phyloP scores from a whole-genome alignment of 1,140 invertebrate genomes.

The Maniola jurtina region DNA sequence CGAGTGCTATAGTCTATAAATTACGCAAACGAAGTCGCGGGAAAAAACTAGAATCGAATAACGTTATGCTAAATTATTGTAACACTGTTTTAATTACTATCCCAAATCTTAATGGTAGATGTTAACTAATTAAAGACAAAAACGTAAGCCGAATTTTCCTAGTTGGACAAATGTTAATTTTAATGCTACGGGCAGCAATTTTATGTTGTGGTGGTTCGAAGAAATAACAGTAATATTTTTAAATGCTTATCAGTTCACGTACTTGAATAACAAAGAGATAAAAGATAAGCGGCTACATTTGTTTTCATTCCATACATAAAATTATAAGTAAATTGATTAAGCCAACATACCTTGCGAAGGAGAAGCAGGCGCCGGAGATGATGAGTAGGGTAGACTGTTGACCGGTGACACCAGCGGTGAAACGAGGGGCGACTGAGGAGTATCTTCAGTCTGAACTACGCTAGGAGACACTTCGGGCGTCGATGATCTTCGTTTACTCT shows the following conservation, averaged over 20 bases:
- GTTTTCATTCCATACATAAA: constrained; percentile 5
- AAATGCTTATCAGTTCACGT: constrained; percentile 5
- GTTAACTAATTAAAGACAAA: not conserved
- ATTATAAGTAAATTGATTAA: constrained; percentile 11
- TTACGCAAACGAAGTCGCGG: no score
- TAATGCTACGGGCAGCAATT: no score
- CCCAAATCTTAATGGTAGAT: not conserved
- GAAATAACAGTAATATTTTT: not conserved
- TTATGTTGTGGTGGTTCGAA: not conserved
- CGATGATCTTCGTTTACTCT: constrained; percentile 60
- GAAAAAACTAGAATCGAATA: no score
- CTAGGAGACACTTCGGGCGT: constrained; percentile 59
- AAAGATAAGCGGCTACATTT: constrained; percentile 32
- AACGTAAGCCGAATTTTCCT: no score
- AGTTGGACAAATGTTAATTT: no score
- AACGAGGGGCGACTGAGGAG: constrained; percentile 74
- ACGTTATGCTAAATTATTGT: no score
- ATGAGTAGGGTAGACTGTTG: constrained; percentile 57
- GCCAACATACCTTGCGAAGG: constrained; percentile 54
- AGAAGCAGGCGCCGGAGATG: constrained; percentile 51
- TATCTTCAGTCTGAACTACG: constrained; percentile 57
- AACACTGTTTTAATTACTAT: no score
- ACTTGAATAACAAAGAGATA: constrained; percentile 19
- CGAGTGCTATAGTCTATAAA: no score
- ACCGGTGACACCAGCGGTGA: constrained; percentile 77